phyloP scores from a whole-genome alignment of 2,113 vertebrate species.

The Peucedramus taeniatus region DNA sequence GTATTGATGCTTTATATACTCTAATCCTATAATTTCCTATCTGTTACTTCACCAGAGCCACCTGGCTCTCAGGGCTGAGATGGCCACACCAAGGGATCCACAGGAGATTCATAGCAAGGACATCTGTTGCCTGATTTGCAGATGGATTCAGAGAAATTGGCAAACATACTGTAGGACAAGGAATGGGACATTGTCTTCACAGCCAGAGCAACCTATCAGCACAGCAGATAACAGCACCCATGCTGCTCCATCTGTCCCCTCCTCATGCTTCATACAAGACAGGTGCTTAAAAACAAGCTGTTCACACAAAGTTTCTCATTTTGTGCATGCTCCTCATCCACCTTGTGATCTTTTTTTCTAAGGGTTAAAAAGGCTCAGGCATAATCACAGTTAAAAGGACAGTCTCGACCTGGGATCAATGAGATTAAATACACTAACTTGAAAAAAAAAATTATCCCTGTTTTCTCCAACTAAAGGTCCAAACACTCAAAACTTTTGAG shows the following conservation, averaged over 20 bases:
- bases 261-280: not conserved
- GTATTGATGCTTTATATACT: not conserved
- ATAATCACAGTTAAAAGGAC: not conserved
- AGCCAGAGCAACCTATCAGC: not conserved
- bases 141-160: not conserved
- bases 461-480: not conserved
- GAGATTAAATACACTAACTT: not conserved
- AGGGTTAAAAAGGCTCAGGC: not conserved
- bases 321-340: not conserved
- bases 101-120: not conserved
- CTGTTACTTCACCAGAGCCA: not conserved
- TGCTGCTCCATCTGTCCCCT: not conserved
- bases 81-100: not conserved
- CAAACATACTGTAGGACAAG: not conserved
- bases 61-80: not conserved
- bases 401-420: accelerated
- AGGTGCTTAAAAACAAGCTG: not conserved
- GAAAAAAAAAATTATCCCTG: accelerated
- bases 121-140: not conserved
- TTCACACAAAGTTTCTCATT: not conserved
- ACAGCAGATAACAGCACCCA: not conserved
- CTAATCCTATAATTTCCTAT: accelerated
- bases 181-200: not conserved
- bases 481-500: not conserved
- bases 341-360: not conserved